phyloP scores from a whole-genome alignment of 2,888 invertebrate genomes.

The Netelia virgata region DNA sequence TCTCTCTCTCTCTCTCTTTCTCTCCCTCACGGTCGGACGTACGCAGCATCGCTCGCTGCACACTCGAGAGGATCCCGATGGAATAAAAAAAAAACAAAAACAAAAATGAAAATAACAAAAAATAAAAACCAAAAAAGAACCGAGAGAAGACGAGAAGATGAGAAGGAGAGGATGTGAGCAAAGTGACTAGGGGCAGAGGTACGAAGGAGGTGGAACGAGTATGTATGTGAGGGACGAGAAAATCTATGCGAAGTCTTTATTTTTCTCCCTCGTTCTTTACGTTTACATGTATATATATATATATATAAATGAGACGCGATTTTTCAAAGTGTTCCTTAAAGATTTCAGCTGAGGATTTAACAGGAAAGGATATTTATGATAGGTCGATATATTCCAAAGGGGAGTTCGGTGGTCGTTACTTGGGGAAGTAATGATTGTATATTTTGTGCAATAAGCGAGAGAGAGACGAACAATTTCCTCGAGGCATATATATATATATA shows the following conservation, averaged over 20 bases:
- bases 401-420: conserved; percentile 41
- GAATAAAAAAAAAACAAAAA: conserved; percentile 26
- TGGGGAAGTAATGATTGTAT: conserved; percentile 31
- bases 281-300: background rate
- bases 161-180: conserved; percentile 27
- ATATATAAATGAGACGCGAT: background rate
- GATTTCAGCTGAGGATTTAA: conserved; percentile 16
- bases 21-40: background rate
- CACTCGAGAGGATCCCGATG: conserved; percentile 22
- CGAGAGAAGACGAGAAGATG: conserved; percentile 6
- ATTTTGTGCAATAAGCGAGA: conserved; percentile 33
- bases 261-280: conserved; percentile 13
- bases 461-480: conserved; percentile 48
- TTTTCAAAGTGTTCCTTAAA: background rate
- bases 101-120: too few relatives aligned
- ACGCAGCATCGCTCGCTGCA: background rate
- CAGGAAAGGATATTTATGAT: conserved; percentile 41
- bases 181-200: conserved; percentile 17
- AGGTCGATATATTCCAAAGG: conserved; percentile 35
- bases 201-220: conserved; percentile 3
- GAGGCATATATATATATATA: conserved; percentile 15
- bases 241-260: conserved; percentile 37
- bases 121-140: too few relatives aligned
- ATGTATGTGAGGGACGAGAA: conserved; percentile 12
- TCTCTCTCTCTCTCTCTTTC: background rate